Evolutionary conservation across 2,113 vertebrate genomes (phyloP).

Genomic region (Pseudopodoces humilis): DNA sequence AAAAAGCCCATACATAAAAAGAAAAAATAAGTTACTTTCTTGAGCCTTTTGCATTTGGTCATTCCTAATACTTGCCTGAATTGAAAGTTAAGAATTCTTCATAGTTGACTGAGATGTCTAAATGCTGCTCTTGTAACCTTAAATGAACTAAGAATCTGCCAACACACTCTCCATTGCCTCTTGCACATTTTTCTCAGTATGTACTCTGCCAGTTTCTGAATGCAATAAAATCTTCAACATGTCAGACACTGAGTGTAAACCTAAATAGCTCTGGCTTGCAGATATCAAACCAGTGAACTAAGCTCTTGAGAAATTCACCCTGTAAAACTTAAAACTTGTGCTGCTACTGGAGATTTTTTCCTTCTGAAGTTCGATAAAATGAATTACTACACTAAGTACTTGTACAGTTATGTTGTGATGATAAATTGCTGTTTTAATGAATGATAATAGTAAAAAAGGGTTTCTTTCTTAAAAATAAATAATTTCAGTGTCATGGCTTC

Average conservation of each 20-base stretch:
- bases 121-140: conserved; percentile 18
- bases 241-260: conserved; percentile 20
- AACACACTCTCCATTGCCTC: conserved; percentile 5
- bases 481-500: conserved; percentile 9
- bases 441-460: background rate
- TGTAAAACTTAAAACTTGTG: conserved; percentile 34
- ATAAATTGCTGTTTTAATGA: background rate
- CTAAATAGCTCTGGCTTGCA: conserved; percentile 35
- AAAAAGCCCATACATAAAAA: background rate
- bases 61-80: background rate
- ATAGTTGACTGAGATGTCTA: background rate
- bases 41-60: background rate
- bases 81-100: background rate
- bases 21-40: background rate
- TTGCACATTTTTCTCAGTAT: conserved; percentile 33
- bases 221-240: conserved; percentile 56
- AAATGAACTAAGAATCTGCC: conserved; percentile 36
- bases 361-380: background rate
- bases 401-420: background rate
- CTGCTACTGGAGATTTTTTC: background rate
- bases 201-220: conserved; percentile 29
- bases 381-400: background rate
- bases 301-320: conserved; percentile 29
- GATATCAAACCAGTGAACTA: conserved; percentile 37
- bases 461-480: conserved; percentile 10